These are phyloP conservation scores for Pardosa pseudoannulata DNA, from an alignment of 2,888 invertebrate genomes.

Conservation along the genomic window DNA sequence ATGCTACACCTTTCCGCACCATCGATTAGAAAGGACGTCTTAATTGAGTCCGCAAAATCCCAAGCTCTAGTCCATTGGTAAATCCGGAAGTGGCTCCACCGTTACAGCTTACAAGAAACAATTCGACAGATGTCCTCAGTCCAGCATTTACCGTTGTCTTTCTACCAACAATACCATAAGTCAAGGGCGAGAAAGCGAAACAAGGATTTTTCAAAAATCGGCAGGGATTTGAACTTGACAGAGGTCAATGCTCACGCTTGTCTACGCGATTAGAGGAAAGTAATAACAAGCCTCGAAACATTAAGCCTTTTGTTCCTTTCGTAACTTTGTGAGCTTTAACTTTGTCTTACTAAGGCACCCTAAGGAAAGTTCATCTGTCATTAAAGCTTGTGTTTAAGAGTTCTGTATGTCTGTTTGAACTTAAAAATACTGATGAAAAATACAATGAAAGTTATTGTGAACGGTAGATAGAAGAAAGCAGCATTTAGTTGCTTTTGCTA, in stretches of 20 bases:
- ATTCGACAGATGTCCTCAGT: conserved; percentile 13
- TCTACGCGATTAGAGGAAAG: conserved; percentile 50
- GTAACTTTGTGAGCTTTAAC: conserved; percentile 7
- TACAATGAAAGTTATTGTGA: neutral
- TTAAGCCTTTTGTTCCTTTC: conserved; percentile 57
- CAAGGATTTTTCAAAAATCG: conserved; percentile 46
- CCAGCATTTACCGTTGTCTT: conserved; percentile 58
- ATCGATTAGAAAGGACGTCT: neutral
- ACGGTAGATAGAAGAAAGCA: neutral
- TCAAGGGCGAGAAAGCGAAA: conserved; percentile 16
- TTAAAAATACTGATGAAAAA: neutral
- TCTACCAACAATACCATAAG: conserved; percentile 44
- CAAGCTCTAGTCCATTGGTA: neutral
- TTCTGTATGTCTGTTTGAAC: neutral
- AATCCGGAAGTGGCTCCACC: neutral
- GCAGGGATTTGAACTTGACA: conserved; percentile 48
- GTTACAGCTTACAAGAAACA: neutral
- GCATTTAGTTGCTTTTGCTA: neutral
- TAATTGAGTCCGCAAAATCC: conserved; percentile 1
- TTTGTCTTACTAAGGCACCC: conserved; percentile 25
- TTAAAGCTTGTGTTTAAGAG: neutral
- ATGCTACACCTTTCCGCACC: conserved; percentile 1
- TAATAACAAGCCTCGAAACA: conserved; percentile 42
- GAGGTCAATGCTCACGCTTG: conserved; percentile 61
- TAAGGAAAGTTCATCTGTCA: neutral